Percentiles rank a stretch among this genome's conserved stretches.
Conservation (phyloP, 2,797 vertebrate species). For the Liasis olivaceus region DNA sequence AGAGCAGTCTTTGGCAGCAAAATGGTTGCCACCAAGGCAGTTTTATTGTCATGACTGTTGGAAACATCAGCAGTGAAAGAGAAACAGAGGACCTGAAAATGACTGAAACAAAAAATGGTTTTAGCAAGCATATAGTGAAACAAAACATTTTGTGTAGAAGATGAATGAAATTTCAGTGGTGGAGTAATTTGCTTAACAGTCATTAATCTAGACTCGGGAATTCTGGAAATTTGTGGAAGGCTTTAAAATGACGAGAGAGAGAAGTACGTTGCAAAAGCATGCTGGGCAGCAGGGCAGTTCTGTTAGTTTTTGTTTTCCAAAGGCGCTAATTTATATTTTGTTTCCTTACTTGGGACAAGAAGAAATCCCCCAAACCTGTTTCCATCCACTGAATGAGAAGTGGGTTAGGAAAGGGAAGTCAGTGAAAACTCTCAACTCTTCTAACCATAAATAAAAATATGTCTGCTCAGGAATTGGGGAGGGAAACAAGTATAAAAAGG, state of each 20-base stretch:
- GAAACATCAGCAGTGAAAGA: not conserved
- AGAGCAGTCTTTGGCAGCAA: too few species aligned
- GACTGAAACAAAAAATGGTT: not conserved
- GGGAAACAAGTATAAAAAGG: not conserved
- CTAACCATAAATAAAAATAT: not conserved
- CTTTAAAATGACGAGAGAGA: not conserved
- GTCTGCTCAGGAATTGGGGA: not conserved
- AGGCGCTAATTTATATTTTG: not conserved
- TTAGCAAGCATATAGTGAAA: not conserved
- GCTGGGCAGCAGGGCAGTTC: not conserved
- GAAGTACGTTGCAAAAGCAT: not conserved
- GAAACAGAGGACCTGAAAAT: not conserved
- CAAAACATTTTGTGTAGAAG: not conserved
- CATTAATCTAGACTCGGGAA: not conserved
- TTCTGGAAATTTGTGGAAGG: not conserved
- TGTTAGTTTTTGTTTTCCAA: not conserved
- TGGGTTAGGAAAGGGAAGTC: not conserved
- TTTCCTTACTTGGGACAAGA: not conserved
- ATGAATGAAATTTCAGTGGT: not conserved
- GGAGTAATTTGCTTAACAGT: not conserved
- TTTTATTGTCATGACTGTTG: not conserved
- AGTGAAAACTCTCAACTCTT: not conserved
- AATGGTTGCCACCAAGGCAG: too few species aligned
- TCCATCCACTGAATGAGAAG: not conserved
- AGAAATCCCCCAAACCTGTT: not conserved